A percentile compares a stretch with the other conserved stretches of the same genome.
phyloP scores from a whole-genome alignment of 2,888 invertebrate species.

The Eugnorisma glareosa region DNA sequence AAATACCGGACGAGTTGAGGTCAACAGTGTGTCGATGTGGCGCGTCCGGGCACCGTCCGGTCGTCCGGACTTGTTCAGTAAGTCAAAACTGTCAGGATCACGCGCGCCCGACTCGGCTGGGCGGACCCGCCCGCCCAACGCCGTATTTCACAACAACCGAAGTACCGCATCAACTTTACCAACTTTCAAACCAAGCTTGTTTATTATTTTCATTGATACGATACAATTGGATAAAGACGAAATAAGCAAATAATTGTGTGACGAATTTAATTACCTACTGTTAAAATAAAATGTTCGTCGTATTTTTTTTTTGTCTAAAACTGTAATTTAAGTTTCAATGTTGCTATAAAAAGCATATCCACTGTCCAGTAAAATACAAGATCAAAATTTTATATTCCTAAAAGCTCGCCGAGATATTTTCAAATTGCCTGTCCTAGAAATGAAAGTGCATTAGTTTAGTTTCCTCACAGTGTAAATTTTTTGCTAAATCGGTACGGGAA shows the following conservation, averaged over 20 bases:
- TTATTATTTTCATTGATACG: slow-evolving; percentile 27
- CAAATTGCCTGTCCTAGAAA: slow-evolving; percentile 43
- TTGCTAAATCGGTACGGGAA: slow-evolving; percentile 22
- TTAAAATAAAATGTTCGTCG: background rate
- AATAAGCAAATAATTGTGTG: background rate
- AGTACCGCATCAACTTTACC: slow-evolving; percentile 52
- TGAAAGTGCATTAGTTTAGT: slow-evolving; percentile 44
- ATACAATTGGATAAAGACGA: slow-evolving; percentile 1
- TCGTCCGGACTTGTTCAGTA: slow-evolving; percentile 68
- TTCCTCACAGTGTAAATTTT: slow-evolving; percentile 7
- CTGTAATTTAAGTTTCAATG: slow-evolving; percentile 2
- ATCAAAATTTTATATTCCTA: slow-evolving; percentile 26
- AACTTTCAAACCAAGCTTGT: slow-evolving; percentile 40
- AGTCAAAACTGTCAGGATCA: slow-evolving; percentile 80
- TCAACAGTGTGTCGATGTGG: slow-evolving; percentile 68
- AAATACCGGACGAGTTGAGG: slow-evolving; percentile 55
- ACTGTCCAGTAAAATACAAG: slow-evolving; percentile 19
- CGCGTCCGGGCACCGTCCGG: slow-evolving; percentile 43
- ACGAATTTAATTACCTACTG: background rate
- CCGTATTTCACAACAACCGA: slow-evolving; percentile 57
- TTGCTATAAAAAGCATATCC: slow-evolving; percentile 9
- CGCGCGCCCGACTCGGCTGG: slow-evolving; percentile 66
- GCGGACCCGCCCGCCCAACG: slow-evolving; percentile 51
- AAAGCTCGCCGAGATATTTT: slow-evolving; percentile 36
- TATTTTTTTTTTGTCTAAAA: background rate